Base-by-base conservation (phyloP, 2,113 vertebrate genomes). In the Bostrychus sinensis region DNA sequence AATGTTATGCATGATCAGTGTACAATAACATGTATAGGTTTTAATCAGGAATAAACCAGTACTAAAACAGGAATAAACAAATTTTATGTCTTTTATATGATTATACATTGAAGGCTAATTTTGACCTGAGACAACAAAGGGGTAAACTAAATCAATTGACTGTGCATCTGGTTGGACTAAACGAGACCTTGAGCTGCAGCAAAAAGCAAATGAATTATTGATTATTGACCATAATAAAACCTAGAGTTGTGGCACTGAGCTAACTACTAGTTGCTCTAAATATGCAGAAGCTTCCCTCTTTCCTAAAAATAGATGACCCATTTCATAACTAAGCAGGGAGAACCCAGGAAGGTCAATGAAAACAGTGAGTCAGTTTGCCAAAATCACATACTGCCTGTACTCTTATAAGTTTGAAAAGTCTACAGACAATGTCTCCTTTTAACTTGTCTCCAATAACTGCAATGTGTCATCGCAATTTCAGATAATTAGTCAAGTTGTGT, bases 281-380 rank as follows among this genome's bases (percentile, higher is more conserved):
- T 80, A 39, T 73, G 79, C 66, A 70, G 26, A 12, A 70, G 72
- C 59, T 66, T 59, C 50, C 23, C 36, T 28, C 38, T 75, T 25
- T 14, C 7, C 72, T 66, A 17, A 59, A 73, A 81, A 88, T 84
- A 88, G 71, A 58, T 77, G 83, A 80, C 84, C 80, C 66, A 62
- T 70, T 88, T 83, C 42, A 59, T 34, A 60, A 56, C 66, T 42
- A 34, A 60, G 45, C 53, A 48, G 63, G 70, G 71, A 85, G 17
- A 62, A 66, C 58, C 70, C 62, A 61, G 45, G 55, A 73, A 71
- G 75, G 77, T 81, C 65, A 75, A 55, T 37, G 65, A 19, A 62
- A 62, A 56, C 25, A 37, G 20, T 16, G 58, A 61, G 64, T 71
- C 54, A 55, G 19, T 60, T 62, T 71, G 66, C 41, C 19, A 56